A percentile compares a stretch with the other conserved stretches of the same genome.
phyloP scores from a whole-genome alignment of 2,797 vertebrate genomes.

The Sarcophilus harrisii region DNA sequence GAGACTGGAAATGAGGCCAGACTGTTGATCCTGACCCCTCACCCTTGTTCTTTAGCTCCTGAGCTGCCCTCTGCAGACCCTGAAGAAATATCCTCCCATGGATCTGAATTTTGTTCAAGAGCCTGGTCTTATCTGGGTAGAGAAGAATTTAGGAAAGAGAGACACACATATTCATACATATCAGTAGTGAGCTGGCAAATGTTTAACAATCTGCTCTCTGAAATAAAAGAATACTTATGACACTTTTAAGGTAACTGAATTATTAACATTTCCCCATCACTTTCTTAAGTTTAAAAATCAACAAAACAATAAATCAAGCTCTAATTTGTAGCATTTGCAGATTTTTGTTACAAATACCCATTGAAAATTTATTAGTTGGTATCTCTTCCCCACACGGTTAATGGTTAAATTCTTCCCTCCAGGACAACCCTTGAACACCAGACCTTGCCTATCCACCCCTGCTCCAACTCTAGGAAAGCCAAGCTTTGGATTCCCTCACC shows the following conservation, averaged over 20 bases:
- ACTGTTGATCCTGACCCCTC: conserved; percentile 9
- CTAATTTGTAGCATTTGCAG: background rate
- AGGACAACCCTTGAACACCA: background rate
- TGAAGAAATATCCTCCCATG: conserved; percentile 36
- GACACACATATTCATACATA: too few relatives aligned
- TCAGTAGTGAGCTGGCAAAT: background rate
- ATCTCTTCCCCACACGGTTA: background rate
- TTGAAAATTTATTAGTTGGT: background rate
- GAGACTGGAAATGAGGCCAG: background rate
- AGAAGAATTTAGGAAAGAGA: background rate
- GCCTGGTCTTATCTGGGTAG: conserved; percentile 54
- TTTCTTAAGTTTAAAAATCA: background rate
- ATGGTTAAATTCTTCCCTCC: background rate
- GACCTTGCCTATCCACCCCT: background rate
- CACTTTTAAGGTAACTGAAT: background rate
- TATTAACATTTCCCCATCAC: background rate
- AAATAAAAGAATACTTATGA: background rate
- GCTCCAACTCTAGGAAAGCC: background rate
- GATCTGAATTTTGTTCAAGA: conserved; percentile 40
- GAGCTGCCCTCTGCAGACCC: conserved; percentile 8
- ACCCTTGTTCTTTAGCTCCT: conserved; percentile 62
- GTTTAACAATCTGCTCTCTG: background rate
- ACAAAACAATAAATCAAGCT: background rate
- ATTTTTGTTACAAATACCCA: background rate
- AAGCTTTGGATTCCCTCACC: conserved; percentile 45